Base-by-base conservation (phyloP, 2,888 invertebrate species). In the Hydriomena furcata region DNA sequence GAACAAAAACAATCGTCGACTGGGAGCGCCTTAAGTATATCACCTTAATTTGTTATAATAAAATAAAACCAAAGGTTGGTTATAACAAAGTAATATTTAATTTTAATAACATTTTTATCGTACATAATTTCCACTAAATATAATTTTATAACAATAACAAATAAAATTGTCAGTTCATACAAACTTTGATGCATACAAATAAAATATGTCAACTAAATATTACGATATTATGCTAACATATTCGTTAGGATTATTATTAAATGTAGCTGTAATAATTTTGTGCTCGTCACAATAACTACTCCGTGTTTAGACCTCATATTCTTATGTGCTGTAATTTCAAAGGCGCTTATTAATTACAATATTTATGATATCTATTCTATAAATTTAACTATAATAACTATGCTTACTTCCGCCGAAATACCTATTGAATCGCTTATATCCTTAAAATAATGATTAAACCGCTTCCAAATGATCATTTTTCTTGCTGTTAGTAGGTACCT, bases 51-150 rank as follows among this genome's bases (percentile, higher is more conserved):
- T 27, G 8, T 27, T 1, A 27, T 8, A 5, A 31, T 23, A n/a
- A 43, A 60, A 58, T 55, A 27, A 67, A 65, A 64, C 40, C 1
- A 54, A 44, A 13, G 30, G 20, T 30, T 53, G 59, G 60, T 55
- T 70, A 66, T 62, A 70, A 73, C 66, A 66, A 66, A 65, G 65
- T 82, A 78, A 73, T 62, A 64, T 84, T 86, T 78, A 77, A 78
- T 84, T 76, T 69, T 62, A 57, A 73, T 79, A 82, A 82, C 79
- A 74, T 81, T 65, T 76, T 63, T 68, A 72, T 68, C 68, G 13
- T 24, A 79, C 72, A 75, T 79, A 63, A 75, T 68, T 68, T 73
- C 77, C 71, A 76, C 64, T 72, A 63, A 67, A 70, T 35, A 76
- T 79, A 63, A 73, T 71, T 67, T 70, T 73, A 79, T 72, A 76